Percentiles rank a stretch among this genome's conserved stretches.
These are phyloP conservation scores for Phoxinus dragarum DNA, from an alignment of 2,797 vertebrate species.

Conservation along the genomic window DNA sequence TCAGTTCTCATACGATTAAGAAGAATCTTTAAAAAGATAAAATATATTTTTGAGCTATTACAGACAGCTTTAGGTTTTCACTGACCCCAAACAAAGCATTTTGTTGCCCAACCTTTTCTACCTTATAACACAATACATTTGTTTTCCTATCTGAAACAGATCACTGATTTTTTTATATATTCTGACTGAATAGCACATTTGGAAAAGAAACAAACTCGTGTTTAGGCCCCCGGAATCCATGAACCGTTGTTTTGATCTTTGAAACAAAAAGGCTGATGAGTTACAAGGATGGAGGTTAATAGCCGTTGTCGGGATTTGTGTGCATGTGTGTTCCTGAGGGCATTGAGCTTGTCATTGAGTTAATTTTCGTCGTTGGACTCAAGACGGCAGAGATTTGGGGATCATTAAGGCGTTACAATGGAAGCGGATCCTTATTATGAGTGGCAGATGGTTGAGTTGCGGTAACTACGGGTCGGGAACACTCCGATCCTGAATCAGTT, in stretches of 20 bases:
- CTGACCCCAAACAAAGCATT: neutral
- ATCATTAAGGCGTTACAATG: conserved; percentile 27
- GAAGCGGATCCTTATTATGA: conserved; percentile 36
- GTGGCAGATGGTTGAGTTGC: neutral
- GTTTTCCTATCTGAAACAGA: neutral
- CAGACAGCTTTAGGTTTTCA: neutral
- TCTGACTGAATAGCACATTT: neutral
- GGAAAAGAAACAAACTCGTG: neutral
- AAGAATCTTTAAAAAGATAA: neutral
- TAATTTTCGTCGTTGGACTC: neutral
- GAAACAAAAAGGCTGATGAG: conserved; percentile 34
- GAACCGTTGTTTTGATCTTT: conserved; percentile 30
- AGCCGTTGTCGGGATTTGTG: conserved; percentile 21
- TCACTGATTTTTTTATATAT: neutral
- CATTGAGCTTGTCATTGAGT: conserved; percentile 28
- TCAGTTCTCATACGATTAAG: neutral
- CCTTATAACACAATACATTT: neutral
- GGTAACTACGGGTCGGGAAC: neutral
- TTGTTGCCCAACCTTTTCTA: neutral
- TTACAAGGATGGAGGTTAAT: conserved; percentile 52
- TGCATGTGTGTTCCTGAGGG: conserved; percentile 30
- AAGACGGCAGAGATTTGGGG: neutral
- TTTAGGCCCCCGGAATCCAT: neutral
- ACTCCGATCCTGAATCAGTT: conserved; percentile 19
- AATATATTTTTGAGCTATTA: neutral